Evolutionary conservation across 2,888 invertebrate genomes (phyloP), one percentile per base, ranked within the genome.

Genomic region (Tetheella fluctuosa): DNA sequence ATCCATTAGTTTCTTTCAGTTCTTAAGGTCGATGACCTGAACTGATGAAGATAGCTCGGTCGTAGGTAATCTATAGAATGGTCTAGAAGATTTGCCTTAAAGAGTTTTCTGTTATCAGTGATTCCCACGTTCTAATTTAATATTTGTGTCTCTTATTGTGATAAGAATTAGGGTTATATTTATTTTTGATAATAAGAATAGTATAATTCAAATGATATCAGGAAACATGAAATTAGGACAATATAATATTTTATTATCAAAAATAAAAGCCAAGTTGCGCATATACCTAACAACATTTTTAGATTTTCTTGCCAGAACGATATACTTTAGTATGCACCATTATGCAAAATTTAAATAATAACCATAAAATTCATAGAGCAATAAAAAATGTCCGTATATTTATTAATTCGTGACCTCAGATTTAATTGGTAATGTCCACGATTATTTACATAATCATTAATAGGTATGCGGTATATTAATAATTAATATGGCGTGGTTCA

Each of bases 121-220:
- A 15, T 55, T 55, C 55, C 34, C 55, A 55, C 55, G 55, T 12
- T 54, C n/a, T 54, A 17, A 30, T 7, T 17, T 8, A 28, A 17
- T 10, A 3, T 17, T 10, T 30, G 55, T 23, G 34, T 34, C 34
- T 54, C 17, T 20, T 17, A 17, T 23, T 34, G 15, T 23, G 55
- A 55, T 55, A 55, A 23, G 34, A 34, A 55, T 55, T 55, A 55
- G 34, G 55, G 55, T 55, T 10, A 55, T 55, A 23, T 55, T 55
- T 55, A 23, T 55, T 54, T 28, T 8, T n/a, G 17, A 55, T 34
- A 34, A 54, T 2, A 30, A 54, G 15, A 20, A 13, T 6, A n/a
- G n/a, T 10, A 13, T 13, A 13, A 13, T 34, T 34, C 34, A 13
- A 34, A 34, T 34, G 13, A 13, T 34, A 34, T 34, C 13, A 5